A percentile compares a stretch with the other conserved stretches of the same genome.
These are phyloP conservation scores for Clarias laeviceps DNA, from an alignment of 2,797 vertebrate species.

Conservation along the genomic window DNA sequence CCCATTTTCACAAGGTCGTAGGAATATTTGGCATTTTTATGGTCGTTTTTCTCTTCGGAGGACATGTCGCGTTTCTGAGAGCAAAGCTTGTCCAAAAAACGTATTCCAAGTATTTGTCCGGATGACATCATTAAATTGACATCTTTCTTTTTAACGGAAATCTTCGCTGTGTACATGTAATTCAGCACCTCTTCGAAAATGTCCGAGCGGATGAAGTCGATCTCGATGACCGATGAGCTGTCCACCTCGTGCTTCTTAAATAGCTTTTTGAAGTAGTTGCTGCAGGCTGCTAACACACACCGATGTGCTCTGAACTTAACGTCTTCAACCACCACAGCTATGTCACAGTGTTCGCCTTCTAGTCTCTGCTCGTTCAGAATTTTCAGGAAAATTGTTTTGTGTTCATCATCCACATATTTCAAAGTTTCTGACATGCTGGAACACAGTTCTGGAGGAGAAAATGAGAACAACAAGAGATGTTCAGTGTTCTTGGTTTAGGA, in stretches of 20 bases:
- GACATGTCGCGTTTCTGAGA: slow-evolving; percentile 95
- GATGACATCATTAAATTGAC: slow-evolving; percentile 99
- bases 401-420: slow-evolving; percentile 96
- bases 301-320: slow-evolving; percentile 96
- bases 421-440: slow-evolving; percentile 94
- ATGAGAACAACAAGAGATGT: neutral
- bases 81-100: slow-evolving; percentile 95
- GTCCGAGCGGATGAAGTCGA: slow-evolving; percentile 96
- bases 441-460: slow-evolving; percentile 29
- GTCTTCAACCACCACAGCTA: slow-evolving; percentile 95
- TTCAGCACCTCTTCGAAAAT: slow-evolving; percentile 97
- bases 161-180: slow-evolving; percentile 98
- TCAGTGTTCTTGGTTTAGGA: neutral
- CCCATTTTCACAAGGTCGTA: slow-evolving; percentile 90
- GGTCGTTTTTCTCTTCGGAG: slow-evolving; percentile 83
- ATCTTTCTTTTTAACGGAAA: slow-evolving; percentile 94
- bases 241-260: slow-evolving; percentile 98
- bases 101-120: slow-evolving; percentile 93
- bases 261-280: slow-evolving; percentile 98
- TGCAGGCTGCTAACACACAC: slow-evolving; percentile 95
- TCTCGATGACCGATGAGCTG: slow-evolving; percentile 97
- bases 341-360: slow-evolving; percentile 97
- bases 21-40: slow-evolving; percentile 85
- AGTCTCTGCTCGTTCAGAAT: slow-evolving; percentile 94
- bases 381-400: slow-evolving; percentile 95